Evolutionary conservation across 2,113 vertebrate species (phyloP).

Genomic region (Gasterosteus aculeatus): DNA sequence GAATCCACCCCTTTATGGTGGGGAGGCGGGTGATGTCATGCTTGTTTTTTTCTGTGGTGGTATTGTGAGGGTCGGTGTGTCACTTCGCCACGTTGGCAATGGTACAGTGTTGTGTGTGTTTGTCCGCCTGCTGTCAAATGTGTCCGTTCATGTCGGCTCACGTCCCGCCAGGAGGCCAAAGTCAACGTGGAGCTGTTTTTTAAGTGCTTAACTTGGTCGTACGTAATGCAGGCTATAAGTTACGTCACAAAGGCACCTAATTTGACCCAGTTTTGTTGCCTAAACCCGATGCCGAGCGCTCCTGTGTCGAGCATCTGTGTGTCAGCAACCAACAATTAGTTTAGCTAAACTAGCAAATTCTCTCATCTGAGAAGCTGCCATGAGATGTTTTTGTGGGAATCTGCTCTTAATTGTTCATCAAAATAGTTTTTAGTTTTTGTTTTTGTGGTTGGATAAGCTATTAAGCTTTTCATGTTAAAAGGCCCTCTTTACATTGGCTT

Average conservation of each 20-base stretch:
- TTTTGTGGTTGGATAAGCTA: neutral
- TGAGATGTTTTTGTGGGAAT: neutral
- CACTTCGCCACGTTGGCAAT: slow-evolving; percentile 17
- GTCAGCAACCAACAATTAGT: neutral
- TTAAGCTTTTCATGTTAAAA: neutral
- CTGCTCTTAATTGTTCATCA: neutral
- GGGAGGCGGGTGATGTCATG: slow-evolving; percentile 35
- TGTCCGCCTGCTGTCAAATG: neutral
- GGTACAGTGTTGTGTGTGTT: slow-evolving; percentile 25
- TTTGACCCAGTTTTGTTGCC: neutral
- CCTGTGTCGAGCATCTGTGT: neutral
- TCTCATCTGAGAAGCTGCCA: neutral
- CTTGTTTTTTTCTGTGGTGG: slow-evolving; percentile 32
- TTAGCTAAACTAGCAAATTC: neutral
- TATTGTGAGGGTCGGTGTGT: slow-evolving; percentile 19
- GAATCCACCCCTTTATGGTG: slow-evolving; percentile 37
- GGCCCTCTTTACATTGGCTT: neutral
- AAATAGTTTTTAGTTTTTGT: neutral
- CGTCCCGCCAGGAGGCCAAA: too few species aligned
- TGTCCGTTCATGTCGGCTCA: neutral
- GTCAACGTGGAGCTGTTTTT: too few species aligned
- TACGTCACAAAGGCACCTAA: neutral
- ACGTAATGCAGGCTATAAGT: neutral
- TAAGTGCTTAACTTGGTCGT: neutral
- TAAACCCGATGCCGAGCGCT: neutral